phyloP scores from a whole-genome alignment of 2,797 vertebrate species.

The Chrysocyon brachyurus region DNA sequence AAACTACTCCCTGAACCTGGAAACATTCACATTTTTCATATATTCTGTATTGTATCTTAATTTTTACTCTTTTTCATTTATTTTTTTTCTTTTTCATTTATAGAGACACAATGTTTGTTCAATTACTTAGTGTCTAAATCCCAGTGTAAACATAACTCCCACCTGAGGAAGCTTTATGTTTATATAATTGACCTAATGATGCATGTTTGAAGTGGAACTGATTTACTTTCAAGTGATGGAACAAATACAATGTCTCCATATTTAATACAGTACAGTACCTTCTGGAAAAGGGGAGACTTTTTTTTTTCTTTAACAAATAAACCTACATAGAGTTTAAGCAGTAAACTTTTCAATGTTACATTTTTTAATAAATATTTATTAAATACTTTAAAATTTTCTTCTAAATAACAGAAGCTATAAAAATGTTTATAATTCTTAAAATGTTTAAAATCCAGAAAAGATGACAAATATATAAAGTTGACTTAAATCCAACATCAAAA shows the following conservation, averaged over 20 bases:
- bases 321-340: neutral
- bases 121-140: neutral
- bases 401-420: neutral
- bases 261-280: neutral
- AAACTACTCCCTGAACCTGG: neutral
- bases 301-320: slow-evolving; percentile 12
- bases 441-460: neutral
- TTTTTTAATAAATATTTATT: neutral
- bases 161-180: neutral
- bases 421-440: neutral
- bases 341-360: neutral
- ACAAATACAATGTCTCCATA: neutral
- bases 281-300: neutral
- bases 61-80: neutral
- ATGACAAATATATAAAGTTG: neutral
- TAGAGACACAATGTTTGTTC: neutral
- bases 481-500: neutral
- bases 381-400: neutral
- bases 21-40: neutral
- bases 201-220: neutral
- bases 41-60: neutral
- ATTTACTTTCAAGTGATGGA: neutral
- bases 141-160: neutral
- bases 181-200: neutral
- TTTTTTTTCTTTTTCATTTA: neutral